Evolutionary conservation across 2,113 vertebrate genomes (phyloP), one percentile per base, ranked within the genome.

Genomic region (Dendropsophus ebraccatus): DNA sequence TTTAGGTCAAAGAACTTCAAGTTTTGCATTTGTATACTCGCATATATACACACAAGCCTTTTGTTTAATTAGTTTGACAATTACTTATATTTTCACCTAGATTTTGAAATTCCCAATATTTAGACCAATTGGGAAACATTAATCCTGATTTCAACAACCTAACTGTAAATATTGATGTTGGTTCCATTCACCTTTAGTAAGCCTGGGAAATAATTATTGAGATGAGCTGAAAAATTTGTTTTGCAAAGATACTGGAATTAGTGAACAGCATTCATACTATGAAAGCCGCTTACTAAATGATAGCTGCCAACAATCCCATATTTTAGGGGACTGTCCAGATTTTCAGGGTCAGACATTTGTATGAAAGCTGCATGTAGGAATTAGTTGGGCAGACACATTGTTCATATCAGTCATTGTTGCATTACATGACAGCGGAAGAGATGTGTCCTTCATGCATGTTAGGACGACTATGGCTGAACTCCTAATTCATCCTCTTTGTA

Each of bases 211-310:
- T 74, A 49, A 74, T 47, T 37, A 70, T 70, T 70, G 67, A 70
- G 14, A 32, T 35, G 30, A 69, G 67, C 35, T 41, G 32, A 30
- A 12, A 37, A 70, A 70, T 70, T 70, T 70, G 67, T 41, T 70
- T 70, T 70, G 32, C 32, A 70, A 70, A 70, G 67, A 70, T 70
- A 70, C 21, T 23, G 35, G 67, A 70, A 37, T 70, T 70, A 70
- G 67, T 37, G 35, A 37, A 11, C 19, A 11, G 0, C 67, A 41
- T 35, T 37, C 35, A 41, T 70, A 37, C 30, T 21, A 10, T 32
- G 19, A 70, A 70, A 70, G 67, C 67, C 21, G 67, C 32, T 70
- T 70, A 70, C 17, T 70, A 30, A 70, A 5, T 2, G 21, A 70
- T 37, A 23, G 23, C 35, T 37, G 32, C 19, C 32, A 41, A 70